phyloP scores from a whole-genome alignment of 2,888 invertebrate genomes.

The Tachystola acroxantha region DNA sequence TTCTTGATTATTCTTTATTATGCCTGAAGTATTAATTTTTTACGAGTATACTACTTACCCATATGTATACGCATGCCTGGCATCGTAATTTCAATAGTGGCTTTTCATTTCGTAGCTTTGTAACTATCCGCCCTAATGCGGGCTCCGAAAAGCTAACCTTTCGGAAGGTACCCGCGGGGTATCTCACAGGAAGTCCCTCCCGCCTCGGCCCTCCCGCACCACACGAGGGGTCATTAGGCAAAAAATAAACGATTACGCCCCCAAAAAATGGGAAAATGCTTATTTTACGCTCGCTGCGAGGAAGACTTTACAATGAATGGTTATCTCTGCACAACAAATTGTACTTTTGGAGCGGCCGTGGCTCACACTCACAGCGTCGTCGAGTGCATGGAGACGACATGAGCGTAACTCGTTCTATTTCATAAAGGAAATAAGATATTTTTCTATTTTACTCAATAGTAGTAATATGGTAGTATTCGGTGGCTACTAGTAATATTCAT shows the following conservation, averaged over 20 bases:
- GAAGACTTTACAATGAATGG: slow-evolving; percentile 1
- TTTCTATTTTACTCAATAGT: too few relatives aligned
- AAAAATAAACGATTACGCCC: slow-evolving; percentile 56
- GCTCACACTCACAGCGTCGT: too few relatives aligned
- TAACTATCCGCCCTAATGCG: slow-evolving; percentile 43
- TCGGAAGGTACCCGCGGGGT: slow-evolving; percentile 34
- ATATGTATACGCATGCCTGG: too few relatives aligned
- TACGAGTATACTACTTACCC: too few relatives aligned
- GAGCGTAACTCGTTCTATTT: too few relatives aligned
- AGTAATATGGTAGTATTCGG: too few relatives aligned
- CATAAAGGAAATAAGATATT: too few relatives aligned
- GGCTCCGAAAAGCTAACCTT: slow-evolving; percentile 45
- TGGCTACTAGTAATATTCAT: too few relatives aligned
- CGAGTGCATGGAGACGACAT: too few relatives aligned
- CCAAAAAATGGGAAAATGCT: slow-evolving; percentile 35
- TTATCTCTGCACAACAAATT: neutral
- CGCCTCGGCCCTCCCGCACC: slow-evolving; percentile 12
- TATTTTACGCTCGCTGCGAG: neutral
- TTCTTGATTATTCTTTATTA: too few relatives aligned
- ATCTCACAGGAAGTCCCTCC: slow-evolving; percentile 42
- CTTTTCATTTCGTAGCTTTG: slow-evolving; percentile 35
- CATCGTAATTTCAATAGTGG: slow-evolving; percentile 17
- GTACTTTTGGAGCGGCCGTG: too few relatives aligned
- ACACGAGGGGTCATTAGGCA: slow-evolving; percentile 51
- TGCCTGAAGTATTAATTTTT: too few relatives aligned